A percentile compares a stretch with the other conserved stretches of the same genome.
Conservation (phyloP, 2,888 invertebrate genomes). For the Globia sparganii region DNA sequence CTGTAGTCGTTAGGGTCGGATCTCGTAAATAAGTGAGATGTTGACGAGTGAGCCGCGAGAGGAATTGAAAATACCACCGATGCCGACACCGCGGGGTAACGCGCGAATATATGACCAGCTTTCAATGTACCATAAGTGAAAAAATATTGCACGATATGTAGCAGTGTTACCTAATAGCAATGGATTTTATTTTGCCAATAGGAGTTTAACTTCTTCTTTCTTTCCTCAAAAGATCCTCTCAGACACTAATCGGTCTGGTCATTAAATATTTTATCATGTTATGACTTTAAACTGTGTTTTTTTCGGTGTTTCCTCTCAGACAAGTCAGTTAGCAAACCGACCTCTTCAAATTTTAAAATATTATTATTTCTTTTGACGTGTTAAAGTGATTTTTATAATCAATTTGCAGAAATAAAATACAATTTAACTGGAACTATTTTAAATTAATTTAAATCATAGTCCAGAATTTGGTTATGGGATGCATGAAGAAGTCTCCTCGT, state of each 20-base stretch:
- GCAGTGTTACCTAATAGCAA: background rate
- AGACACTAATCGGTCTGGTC: background rate
- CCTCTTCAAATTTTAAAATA: background rate
- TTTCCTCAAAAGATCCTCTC: background rate
- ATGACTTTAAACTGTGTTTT: background rate
- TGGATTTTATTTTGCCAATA: too few relatives aligned
- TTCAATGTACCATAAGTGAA: slow-evolving; percentile 34
- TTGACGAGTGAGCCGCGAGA: slow-evolving; percentile 81
- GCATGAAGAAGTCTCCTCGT: too few relatives aligned
- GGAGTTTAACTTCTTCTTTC: background rate
- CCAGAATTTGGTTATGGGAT: too few relatives aligned
- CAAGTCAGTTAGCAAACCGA: background rate
- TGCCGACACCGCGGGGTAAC: slow-evolving; percentile 48
- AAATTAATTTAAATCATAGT: background rate
- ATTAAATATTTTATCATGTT: too few relatives aligned
- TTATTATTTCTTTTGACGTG: background rate
- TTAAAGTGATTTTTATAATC: background rate
- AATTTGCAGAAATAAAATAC: background rate
- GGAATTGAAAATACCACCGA: slow-evolving; percentile 81
- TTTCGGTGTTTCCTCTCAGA: background rate
- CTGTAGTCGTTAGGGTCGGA: slow-evolving; percentile 79
- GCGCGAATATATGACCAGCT: slow-evolving; percentile 48
- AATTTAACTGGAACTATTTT: background rate
- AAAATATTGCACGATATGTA: slow-evolving; percentile 21
- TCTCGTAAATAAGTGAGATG: slow-evolving; percentile 89